phyloP scores from a whole-genome alignment of 2,797 vertebrate genomes.

The Agapornis canus region DNA sequence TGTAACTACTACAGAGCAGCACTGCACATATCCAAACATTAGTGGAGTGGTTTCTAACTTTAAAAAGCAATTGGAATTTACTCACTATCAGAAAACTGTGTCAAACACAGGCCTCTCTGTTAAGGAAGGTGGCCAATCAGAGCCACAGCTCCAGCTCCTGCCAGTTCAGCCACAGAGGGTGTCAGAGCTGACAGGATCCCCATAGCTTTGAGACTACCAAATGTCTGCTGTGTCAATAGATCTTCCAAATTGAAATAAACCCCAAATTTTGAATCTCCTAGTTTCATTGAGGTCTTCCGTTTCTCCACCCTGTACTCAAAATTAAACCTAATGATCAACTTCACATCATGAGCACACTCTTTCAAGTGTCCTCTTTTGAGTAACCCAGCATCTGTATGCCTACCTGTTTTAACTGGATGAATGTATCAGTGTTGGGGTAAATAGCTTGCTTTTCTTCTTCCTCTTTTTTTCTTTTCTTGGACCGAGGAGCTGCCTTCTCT shows the following conservation, averaged over 20 bases:
- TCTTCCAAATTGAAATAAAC: not conserved
- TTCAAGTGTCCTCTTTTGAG: too few relatives aligned
- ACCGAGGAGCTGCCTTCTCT: constrained; percentile 90
- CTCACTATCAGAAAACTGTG: not conserved
- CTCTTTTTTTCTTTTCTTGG: constrained; percentile 97
- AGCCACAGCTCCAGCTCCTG: not conserved
- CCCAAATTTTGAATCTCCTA: not conserved
- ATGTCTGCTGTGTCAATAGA: not conserved
- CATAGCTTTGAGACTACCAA: not conserved
- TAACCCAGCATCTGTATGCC: not conserved
- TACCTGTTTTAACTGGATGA: constrained; percentile 94
- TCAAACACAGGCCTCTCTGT: not conserved
- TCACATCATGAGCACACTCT: not conserved
- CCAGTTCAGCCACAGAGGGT: not conserved
- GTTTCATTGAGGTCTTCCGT: not conserved
- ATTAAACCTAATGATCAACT: not conserved
- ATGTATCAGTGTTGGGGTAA: constrained; percentile 82
- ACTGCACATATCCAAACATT: not conserved
- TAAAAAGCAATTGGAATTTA: not conserved
- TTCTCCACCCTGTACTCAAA: not conserved
- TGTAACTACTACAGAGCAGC: not conserved
- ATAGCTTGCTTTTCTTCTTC: constrained; percentile 90
- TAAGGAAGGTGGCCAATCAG: not conserved
- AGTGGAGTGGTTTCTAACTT: not conserved
- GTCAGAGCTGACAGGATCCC: not conserved